Base-by-base conservation (phyloP, 1,140 invertebrate genomes). In the Hylaeus anthracinus region DNA sequence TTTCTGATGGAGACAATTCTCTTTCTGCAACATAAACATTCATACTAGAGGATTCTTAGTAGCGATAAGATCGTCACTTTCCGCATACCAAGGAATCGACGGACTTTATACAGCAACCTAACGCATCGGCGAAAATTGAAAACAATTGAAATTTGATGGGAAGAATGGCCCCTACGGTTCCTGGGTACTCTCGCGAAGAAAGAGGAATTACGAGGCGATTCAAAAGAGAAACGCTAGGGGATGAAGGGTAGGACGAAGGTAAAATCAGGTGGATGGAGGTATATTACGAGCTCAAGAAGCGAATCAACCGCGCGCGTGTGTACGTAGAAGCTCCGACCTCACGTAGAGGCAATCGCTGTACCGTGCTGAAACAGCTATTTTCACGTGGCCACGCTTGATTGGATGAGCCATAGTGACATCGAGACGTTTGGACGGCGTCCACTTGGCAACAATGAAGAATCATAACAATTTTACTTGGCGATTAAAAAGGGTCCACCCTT, bases 361-460 rank as follows among this genome's bases (percentile, higher is more conserved):
- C 73, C 58, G 73, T 81, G 88, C 87, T 89, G 87, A 86, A 84
- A 74, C 88, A 90, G 88, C 88, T 82, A 89, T 86, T 90, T 90
- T 81, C 83, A 86, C 87, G 72, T 85, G 76, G 75, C 78, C 70
- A 88, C 83, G 81, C 79, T 72, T 89, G 88, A 90, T 90, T 90
- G 88, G 89, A 85, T 81, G 78, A 83, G 71, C 77, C 84, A 86
- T 85, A 87, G 86, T 87, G 86, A 90, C 83, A 86, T 84, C 69
- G 85, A 81, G 82, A 88, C 82, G 82, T 77, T 89, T 88, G 86
- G 84, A 90, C 86, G 79, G 39, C 81, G 84, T 86, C 87, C 86
- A 86, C 84, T 86, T 83, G 88, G 88, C 84, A 86, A 81, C 83
- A 84, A 89, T 88, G 83, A 87, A 83, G 81, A 67, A 67, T 73